phyloP scores from a whole-genome alignment of 2,797 vertebrate species.

The Danio tinwini region DNA sequence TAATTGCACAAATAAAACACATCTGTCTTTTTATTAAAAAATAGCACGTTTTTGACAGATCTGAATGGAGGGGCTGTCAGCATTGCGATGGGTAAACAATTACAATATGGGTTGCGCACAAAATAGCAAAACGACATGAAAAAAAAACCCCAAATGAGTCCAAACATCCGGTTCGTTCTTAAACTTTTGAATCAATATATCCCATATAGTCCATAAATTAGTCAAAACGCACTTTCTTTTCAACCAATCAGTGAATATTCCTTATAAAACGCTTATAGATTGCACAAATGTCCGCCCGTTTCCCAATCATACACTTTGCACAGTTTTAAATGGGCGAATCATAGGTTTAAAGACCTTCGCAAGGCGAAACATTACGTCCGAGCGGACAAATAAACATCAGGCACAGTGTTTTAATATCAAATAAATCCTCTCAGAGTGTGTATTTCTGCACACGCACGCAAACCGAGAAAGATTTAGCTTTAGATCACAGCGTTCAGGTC shows the following conservation, averaged over 20 bases:
- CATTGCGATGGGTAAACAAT: conserved; percentile 34
- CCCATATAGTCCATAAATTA: not conserved
- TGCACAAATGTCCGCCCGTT: conserved; percentile 12
- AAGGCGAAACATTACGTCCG: conserved; percentile 58
- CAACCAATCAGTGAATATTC: conserved; percentile 12
- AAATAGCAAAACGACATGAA: not conserved
- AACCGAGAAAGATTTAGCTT: conserved; percentile 40
- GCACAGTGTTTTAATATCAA: conserved; percentile 43
- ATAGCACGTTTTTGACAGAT: not conserved
- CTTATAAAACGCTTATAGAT: conserved; percentile 11
- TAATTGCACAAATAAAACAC: not conserved
- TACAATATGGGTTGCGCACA: conserved; percentile 58
- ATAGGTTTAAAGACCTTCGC: conserved; percentile 10
- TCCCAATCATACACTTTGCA: not conserved
- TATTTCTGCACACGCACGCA: conserved; percentile 47
- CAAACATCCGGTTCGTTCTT: conserved; percentile 14
- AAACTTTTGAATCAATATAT: conserved; percentile 6
- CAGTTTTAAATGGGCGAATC: not conserved
- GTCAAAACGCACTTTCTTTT: not conserved
- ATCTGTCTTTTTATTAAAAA: not conserved
- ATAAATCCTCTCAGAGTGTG: conserved; percentile 28
- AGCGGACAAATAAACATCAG: conserved; percentile 28
- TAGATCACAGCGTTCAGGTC: conserved; percentile 29
- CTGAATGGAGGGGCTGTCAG: not conserved
- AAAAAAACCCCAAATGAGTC: not conserved